phyloP scores from a whole-genome alignment of 2,113 vertebrate species.

The Rutilus rutilus region DNA sequence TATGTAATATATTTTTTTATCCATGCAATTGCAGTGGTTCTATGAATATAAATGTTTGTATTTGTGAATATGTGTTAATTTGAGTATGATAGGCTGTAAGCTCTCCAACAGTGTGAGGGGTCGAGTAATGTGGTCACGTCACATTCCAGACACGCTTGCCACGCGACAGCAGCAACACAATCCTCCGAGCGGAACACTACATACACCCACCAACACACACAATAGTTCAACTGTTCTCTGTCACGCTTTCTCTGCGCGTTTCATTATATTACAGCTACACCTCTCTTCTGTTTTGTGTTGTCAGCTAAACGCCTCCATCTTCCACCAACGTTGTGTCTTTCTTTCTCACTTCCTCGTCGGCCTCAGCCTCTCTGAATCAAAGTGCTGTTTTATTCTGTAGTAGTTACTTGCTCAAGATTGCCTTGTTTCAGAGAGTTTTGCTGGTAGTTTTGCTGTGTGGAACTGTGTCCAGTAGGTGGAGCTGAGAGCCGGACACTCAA shows the following conservation, averaged over 20 bases:
- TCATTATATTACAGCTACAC: conserved; percentile 25
- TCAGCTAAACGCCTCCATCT: not conserved
- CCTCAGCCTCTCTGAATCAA: not conserved
- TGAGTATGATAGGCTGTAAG: not conserved
- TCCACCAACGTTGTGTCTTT: not conserved
- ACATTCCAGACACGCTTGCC: conserved; percentile 56
- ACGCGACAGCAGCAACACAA: conserved; percentile 56
- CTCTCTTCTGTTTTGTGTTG: not conserved
- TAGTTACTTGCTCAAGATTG: not conserved
- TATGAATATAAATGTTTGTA: not conserved
- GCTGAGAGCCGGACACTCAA: not conserved
- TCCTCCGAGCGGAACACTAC: conserved; percentile 41
- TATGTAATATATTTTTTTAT: not conserved
- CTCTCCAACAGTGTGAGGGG: conserved; percentile 24
- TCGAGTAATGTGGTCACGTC: conserved; percentile 54
- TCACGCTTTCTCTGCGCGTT: conserved; percentile 3
- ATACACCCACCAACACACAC: conserved; percentile 26
- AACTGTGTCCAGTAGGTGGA: not conserved
- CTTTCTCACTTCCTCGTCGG: not conserved
- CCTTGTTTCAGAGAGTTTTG: conserved; percentile 1
- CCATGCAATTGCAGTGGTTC: not conserved
- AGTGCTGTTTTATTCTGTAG: not conserved
- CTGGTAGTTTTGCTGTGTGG: not conserved
- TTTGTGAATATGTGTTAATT: conserved; percentile 14
- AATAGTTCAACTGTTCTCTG: conserved; percentile 33